Evolutionary conservation across 2,797 vertebrate species (phyloP).

Genomic region (Orientallactaga sibirica): DNA sequence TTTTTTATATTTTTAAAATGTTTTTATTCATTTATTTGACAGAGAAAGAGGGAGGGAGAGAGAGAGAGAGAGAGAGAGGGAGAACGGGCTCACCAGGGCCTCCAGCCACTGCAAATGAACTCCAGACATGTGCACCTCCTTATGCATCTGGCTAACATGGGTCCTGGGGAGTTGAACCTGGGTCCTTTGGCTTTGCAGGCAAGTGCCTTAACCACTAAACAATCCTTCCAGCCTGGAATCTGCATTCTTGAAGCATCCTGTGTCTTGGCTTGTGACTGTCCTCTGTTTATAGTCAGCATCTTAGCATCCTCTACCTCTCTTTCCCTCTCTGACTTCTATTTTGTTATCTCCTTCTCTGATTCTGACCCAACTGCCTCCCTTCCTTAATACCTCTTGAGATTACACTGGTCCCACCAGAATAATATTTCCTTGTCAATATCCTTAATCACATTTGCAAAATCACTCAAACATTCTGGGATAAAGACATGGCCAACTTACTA

Average conservation of each 20-base stretch:
- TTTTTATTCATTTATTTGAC: no score
- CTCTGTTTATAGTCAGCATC: neutral
- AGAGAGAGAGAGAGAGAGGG: no score
- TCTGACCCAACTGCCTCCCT: neutral
- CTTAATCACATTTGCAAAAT: neutral
- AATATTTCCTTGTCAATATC: neutral
- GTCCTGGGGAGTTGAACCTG: no score
- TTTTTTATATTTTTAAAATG: neutral
- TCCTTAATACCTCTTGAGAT: neutral
- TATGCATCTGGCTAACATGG: no score
- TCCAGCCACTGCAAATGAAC: no score
- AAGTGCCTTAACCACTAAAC: no score
- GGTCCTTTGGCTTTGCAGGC: no score
- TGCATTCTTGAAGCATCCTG: neutral
- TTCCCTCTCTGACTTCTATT: neutral
- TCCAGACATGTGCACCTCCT: no score
- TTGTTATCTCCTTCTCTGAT: neutral
- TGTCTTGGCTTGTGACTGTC: neutral
- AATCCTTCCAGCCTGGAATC: neutral
- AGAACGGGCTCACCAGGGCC: no score
- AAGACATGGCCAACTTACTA: neutral
- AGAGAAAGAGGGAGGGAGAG: no score
- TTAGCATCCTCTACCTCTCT: neutral
- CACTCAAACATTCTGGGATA: neutral
- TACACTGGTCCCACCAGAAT: neutral